Percentiles rank a stretch among this genome's conserved stretches.
Conservation (phyloP, 1,140 invertebrate genomes). For the Bombus breviceps region DNA sequence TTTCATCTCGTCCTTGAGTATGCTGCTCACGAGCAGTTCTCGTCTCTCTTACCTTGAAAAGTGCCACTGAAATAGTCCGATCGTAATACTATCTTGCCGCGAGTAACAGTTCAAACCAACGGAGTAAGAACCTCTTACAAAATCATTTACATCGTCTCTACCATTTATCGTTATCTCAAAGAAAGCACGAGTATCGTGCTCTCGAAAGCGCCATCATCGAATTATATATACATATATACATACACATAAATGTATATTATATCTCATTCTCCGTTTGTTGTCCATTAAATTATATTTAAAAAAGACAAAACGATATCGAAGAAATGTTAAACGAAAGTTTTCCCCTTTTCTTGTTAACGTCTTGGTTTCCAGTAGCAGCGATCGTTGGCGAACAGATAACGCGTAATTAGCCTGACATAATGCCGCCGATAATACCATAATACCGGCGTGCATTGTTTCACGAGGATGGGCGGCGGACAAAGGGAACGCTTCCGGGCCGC, state of each 20-base stretch:
- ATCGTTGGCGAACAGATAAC: constrained; percentile 21
- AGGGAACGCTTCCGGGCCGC: constrained; percentile 3
- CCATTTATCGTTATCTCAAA: background rate
- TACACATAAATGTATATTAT: too few species aligned
- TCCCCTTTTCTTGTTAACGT: background rate
- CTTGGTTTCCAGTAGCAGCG: background rate
- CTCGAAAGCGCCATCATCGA: background rate
- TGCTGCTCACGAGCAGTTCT: background rate
- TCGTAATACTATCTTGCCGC: background rate
- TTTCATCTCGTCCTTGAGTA: constrained; percentile 20
- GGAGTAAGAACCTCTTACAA: background rate
- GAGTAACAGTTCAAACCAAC: background rate
- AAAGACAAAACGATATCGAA: background rate
- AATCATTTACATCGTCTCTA: background rate
- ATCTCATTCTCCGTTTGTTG: background rate
- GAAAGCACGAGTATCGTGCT: background rate
- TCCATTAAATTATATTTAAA: background rate
- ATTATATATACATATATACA: background rate
- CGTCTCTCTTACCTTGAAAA: constrained; percentile 28
- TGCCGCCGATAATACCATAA: constrained; percentile 20
- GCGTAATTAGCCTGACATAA: constrained; percentile 49
- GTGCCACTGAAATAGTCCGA: background rate
- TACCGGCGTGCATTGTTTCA: constrained; percentile 19
- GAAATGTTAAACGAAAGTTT: background rate
- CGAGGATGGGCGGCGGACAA: background rate